Evolutionary conservation across 2,113 vertebrate genomes (phyloP).

Genomic region (Sceloporus tristichus): DNA sequence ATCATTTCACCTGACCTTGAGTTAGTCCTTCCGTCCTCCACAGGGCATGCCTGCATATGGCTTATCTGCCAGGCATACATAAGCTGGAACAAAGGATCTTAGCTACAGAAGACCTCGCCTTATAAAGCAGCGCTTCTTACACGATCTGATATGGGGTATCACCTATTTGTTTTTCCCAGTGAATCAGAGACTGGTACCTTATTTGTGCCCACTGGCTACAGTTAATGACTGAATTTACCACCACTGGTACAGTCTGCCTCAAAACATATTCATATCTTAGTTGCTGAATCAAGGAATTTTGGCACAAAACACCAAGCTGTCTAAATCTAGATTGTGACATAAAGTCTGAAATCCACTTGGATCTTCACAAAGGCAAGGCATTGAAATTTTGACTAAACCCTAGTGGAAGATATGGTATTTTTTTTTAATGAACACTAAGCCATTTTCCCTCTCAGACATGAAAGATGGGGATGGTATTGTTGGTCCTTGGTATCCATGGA

Average conservation of each 20-base stretch:
- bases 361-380: background rate
- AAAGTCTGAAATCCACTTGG: background rate
- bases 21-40: too few relatives aligned
- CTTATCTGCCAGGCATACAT: background rate
- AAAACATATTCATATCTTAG: background rate
- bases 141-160: too few relatives aligned
- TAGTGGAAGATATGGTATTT: background rate
- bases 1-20: accelerated
- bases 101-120: background rate
- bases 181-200: too few relatives aligned
- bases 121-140: background rate
- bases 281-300: background rate
- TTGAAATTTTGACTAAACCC: background rate
- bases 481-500: too few relatives aligned
- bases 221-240: background rate
- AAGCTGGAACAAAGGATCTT: background rate
- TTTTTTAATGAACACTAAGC: background rate
- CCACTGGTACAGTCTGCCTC: background rate
- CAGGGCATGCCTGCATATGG: accelerated
- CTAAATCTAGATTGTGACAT: background rate
- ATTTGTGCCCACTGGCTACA: too few relatives aligned
- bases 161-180: too few relatives aligned
- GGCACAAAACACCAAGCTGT: background rate
- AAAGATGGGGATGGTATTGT: background rate
- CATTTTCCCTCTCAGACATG: background rate